A percentile compares a stretch with the other conserved stretches of the same genome.
Conservation (phyloP, 2,888 invertebrate species). For the Andricus curvator region DNA sequence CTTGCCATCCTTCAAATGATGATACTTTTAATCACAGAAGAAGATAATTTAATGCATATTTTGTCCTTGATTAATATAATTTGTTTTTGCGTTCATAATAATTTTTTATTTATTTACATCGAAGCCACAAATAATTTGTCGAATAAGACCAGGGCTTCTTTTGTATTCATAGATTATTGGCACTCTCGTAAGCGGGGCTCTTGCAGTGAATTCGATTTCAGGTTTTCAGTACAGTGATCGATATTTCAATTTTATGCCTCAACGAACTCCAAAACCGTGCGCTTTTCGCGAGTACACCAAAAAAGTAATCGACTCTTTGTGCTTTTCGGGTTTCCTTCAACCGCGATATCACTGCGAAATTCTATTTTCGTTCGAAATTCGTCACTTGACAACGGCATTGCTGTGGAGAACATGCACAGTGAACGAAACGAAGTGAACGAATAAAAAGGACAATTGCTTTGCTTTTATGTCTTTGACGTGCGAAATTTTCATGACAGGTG, state of each 20-base stretch:
- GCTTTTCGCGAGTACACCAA: conserved; percentile 41
- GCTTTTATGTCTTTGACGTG: conserved; percentile 26
- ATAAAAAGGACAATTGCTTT: conserved; percentile 43
- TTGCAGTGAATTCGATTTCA: conserved; percentile 30
- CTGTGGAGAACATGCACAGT: conserved; percentile 40
- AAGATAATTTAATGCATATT: too few relatives aligned
- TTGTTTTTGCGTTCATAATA: too few relatives aligned
- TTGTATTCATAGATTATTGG: conserved; percentile 52
- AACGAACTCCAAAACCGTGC: conserved; percentile 50
- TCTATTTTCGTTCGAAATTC: conserved; percentile 28
- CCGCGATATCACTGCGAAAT: conserved; percentile 27
- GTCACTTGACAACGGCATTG: conserved; percentile 35
- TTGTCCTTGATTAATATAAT: too few relatives aligned
- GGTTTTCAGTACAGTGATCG: conserved; percentile 49
- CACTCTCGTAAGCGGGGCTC: conserved; percentile 48
- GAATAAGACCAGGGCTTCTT: neutral
- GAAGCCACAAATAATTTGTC: neutral
- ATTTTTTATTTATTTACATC: neutral
- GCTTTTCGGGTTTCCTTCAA: conserved; percentile 44
- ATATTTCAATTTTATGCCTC: conserved; percentile 60
- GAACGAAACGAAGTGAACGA: conserved; percentile 36
- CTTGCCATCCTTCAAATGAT: neutral
- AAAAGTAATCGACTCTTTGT: conserved; percentile 46
- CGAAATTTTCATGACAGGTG: conserved; percentile 25
- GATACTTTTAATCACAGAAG: neutral